Percentiles rank a stretch among this genome's conserved stretches.
phyloP scores from a whole-genome alignment of 2,888 invertebrate genomes.

The Acronicta alni region DNA sequence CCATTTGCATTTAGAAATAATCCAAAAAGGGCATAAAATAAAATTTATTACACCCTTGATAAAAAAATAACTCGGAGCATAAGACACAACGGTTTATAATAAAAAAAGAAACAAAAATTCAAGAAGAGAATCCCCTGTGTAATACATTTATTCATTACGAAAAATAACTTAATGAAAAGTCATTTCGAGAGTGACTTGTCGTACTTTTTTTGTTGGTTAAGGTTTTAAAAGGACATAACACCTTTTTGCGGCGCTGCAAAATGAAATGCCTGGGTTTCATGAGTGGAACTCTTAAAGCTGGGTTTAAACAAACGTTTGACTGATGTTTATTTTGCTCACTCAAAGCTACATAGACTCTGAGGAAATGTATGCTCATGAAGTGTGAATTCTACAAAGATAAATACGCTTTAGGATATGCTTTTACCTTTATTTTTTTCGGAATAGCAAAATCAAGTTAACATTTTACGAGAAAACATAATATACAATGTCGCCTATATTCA shows the following conservation, averaged over 20 bases:
- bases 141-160: conserved; percentile 85
- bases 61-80: conserved; percentile 73
- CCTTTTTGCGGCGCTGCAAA: conserved; percentile 4
- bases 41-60: conserved; percentile 78
- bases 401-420: not conserved
- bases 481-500: too few species aligned
- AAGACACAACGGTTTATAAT: conserved; percentile 79
- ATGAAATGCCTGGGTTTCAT: conserved; percentile 9
- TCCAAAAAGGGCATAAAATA: conserved; percentile 73
- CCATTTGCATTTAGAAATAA: conserved; percentile 79
- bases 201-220: conserved; percentile 20
- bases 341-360: not conserved
- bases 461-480: too few species aligned
- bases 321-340: conserved; percentile 20
- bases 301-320: conserved; percentile 9
- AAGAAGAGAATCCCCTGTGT: conserved; percentile 76
- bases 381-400: not conserved
- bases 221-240: not conserved
- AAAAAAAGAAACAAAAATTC: conserved; percentile 73
- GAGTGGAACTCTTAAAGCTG: conserved; percentile 14
- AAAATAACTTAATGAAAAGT: conserved; percentile 80
- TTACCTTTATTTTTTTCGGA: not conserved
- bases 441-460: too few species aligned
- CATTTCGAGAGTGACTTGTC: conserved; percentile 25
- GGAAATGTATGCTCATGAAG: not conserved